Evolutionary conservation across 2,797 vertebrate genomes (phyloP), one percentile per base, ranked within the genome.

Genomic region (Picus viridis): DNA sequence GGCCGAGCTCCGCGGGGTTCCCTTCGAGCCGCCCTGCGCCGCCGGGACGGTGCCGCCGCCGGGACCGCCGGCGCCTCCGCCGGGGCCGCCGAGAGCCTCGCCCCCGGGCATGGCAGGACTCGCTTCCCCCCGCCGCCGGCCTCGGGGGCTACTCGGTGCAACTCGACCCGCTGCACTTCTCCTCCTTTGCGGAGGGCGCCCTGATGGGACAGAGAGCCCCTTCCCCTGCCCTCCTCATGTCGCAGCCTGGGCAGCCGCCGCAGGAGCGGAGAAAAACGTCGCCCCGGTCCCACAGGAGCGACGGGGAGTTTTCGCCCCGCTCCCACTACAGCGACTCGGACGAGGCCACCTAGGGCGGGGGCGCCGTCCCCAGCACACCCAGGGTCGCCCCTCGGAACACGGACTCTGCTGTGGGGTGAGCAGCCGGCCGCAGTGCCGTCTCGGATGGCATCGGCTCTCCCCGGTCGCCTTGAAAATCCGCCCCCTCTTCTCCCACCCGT

Each of bases 271-370:
- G 98, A 94, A 99, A 99, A 89, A 98, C 97, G 36, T 99, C 99
- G 5, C 99, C 98, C 15, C 95, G 97, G 16, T 98, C 98, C 36
- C 98, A 99, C 89, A 97, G 99, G 63, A 99, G 99, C 91, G 99
- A 99, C 82, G 99, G 99, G 43, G 99, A 99, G 97, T 99, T 99
- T 94, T 99, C 99, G 67, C 99, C 99, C 9, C 98, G 97, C 78
- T 99, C 99, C 53, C 99, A 99, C 96, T 99, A 99, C 98, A 99
- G 99, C 97, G 99, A 99, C 98, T 99, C 99, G 20, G 99, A 99
- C 32, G 99, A 99, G 96, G 97, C 98, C 80, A 98, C 97, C 91
- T 96, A 96, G 91, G 56, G 87, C 49, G 61, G 45, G 32, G 69
- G 39, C 5, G 19, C 49, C 51, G 13, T 36, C 20, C 67, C 17